A percentile compares a stretch with the other conserved stretches of the same genome.
These are phyloP conservation scores for Hypocryptadius cinnamomeus DNA, from an alignment of 2,113 vertebrate genomes.

Conservation along the genomic window DNA sequence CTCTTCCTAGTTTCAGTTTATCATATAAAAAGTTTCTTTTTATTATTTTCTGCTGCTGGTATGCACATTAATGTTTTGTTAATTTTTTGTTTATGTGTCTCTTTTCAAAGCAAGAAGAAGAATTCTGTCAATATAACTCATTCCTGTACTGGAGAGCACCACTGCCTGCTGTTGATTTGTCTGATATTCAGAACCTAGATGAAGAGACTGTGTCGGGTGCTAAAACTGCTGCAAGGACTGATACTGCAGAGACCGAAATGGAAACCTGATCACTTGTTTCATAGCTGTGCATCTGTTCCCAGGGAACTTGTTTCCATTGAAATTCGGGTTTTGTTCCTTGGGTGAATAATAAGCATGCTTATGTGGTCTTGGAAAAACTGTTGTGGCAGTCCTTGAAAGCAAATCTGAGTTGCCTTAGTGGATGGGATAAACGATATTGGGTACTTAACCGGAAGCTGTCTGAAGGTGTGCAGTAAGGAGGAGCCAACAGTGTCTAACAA, in stretches of 20 bases:
- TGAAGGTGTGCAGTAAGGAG: background rate
- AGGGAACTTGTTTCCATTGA: background rate
- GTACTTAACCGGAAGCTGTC: background rate
- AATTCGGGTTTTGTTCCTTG: background rate
- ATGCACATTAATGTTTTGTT: background rate
- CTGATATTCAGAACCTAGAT: constrained; percentile 72
- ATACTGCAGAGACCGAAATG: constrained; percentile 75
- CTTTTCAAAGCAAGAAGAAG: constrained; percentile 69
- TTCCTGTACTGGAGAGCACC: constrained; percentile 91
- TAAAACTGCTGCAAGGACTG: constrained; percentile 34
- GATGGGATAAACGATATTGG: background rate
- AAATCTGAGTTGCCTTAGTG: constrained; percentile 16
- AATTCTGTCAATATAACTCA: constrained; percentile 79
- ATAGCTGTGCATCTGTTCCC: background rate
- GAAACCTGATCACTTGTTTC: constrained; percentile 75
- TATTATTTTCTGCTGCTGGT: background rate
- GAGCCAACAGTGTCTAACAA: background rate
- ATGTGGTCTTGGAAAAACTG: background rate
- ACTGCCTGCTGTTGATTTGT: constrained; percentile 79
- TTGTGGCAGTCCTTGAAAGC: constrained; percentile 1
- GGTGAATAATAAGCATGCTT: constrained; percentile 1
- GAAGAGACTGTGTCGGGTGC: background rate
- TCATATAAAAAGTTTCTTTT: background rate
- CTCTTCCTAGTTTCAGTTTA: background rate
- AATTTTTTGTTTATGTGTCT: background rate